These are phyloP conservation scores for Columba livia DNA, from an alignment of 2,113 vertebrate genomes.

Conservation along the genomic window DNA sequence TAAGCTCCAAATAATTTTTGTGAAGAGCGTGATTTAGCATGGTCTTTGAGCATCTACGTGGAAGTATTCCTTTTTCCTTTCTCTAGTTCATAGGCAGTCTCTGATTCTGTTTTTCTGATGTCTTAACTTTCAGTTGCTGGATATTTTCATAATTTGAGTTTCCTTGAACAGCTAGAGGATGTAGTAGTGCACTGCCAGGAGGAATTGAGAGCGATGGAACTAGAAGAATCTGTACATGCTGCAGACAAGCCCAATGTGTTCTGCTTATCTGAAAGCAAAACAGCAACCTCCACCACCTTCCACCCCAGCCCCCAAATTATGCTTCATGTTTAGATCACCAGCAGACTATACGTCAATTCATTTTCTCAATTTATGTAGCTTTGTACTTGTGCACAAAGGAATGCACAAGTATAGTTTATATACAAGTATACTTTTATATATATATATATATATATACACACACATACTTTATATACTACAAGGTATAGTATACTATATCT, in stretches of 20 bases:
- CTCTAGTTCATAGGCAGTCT: background rate
- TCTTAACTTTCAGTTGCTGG: background rate
- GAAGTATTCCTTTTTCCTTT: background rate
- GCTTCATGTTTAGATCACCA: background rate
- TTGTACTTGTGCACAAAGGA: background rate
- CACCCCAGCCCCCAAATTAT: background rate
- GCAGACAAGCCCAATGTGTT: background rate
- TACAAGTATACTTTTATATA: too few species aligned
- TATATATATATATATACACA: too few species aligned
- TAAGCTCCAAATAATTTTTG: constrained; percentile 32
- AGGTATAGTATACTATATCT: background rate
- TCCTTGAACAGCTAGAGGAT: background rate
- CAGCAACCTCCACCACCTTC: accelerated
- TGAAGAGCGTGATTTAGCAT: constrained; percentile 9
- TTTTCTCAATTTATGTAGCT: background rate
- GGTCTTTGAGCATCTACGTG: background rate
- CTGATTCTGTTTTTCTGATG: background rate
- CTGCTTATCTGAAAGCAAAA: background rate
- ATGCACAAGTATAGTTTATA: background rate
- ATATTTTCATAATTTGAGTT: background rate
- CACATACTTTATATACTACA: too few species aligned
- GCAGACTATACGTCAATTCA: background rate
- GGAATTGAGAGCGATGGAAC: background rate
- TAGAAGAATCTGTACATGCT: background rate
- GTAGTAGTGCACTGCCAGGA: background rate